Conservation (phyloP, 2,797 vertebrate species). For the Rhinichthys osculus region DNA sequence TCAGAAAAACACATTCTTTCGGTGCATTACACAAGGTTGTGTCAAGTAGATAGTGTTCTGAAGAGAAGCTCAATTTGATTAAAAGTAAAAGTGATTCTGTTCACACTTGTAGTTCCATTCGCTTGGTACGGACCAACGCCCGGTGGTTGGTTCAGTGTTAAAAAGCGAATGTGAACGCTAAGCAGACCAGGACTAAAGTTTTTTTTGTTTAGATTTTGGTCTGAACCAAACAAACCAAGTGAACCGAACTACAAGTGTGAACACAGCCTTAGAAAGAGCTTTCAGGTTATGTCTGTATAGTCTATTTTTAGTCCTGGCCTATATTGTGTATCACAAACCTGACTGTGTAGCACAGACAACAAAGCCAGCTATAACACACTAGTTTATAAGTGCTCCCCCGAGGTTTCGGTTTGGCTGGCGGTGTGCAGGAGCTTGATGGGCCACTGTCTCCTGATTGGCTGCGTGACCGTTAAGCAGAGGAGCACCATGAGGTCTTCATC, state of each 20-base stretch:
- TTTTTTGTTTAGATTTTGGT: too few species aligned
- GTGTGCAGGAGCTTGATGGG: constrained; percentile 78
- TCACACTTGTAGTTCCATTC: too few species aligned
- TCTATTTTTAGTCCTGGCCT: constrained; percentile 89
- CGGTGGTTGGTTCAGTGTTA: too few species aligned
- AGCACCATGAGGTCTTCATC: too few species aligned
- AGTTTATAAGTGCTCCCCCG: constrained; percentile 92
- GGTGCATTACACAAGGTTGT: background rate
- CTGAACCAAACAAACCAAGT: too few species aligned
- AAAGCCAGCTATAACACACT: constrained; percentile 95
- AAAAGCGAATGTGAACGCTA: too few species aligned
- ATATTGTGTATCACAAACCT: constrained; percentile 87
- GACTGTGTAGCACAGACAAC: constrained; percentile 96
- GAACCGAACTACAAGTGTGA: too few species aligned
- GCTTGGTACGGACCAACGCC: too few species aligned
- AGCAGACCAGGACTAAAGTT: too few species aligned
- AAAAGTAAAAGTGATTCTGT: too few species aligned
- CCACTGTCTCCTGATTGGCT: constrained; percentile 45
- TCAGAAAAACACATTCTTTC: background rate
- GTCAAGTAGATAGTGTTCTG: too few species aligned
- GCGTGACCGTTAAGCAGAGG: constrained; percentile 80
- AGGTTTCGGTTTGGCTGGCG: constrained; percentile 92
- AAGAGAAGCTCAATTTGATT: too few species aligned
- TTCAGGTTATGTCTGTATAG: constrained; percentile 46
- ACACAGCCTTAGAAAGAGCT: background rate